A percentile compares a stretch with the other conserved stretches of the same genome.
phyloP scores from a whole-genome alignment of 2,888 invertebrate genomes.

The Leptura quadrifasciata region DNA sequence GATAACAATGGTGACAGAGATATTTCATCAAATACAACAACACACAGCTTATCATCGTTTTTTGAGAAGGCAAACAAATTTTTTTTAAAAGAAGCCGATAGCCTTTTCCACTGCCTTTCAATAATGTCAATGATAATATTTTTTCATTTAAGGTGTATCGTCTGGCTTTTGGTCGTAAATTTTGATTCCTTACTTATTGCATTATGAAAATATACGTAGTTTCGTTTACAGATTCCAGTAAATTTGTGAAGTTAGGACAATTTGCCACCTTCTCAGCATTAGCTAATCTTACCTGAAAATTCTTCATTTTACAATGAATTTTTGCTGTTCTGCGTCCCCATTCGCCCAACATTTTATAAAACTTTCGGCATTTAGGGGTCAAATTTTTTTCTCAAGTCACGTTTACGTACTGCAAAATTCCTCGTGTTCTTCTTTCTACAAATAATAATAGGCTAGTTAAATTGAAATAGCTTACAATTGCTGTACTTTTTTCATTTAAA shows the following conservation, averaged over 20 bases:
- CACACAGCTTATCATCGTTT: slow-evolving; percentile 6
- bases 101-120: slow-evolving; percentile 36
- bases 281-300: slow-evolving; percentile 17
- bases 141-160: slow-evolving; percentile 39
- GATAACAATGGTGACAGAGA: background rate
- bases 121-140: slow-evolving; percentile 35
- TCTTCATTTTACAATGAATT: slow-evolving; percentile 24
- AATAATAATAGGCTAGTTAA: background rate
- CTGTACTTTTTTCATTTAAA: background rate
- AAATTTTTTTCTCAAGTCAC: slow-evolving; percentile 23
- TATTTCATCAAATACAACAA: slow-evolving; percentile 7
- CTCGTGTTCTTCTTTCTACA: slow-evolving; percentile 22
- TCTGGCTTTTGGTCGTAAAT: background rate
- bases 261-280: slow-evolving; percentile 17
- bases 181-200: slow-evolving; percentile 9
- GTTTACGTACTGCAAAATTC: slow-evolving; percentile 24
- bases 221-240: slow-evolving; percentile 13
- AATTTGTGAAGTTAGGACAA: slow-evolving; percentile 13
- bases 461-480: background rate
- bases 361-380: slow-evolving; percentile 20
- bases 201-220: slow-evolving; percentile 17
- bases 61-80: slow-evolving; percentile 12
- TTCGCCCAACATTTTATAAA: slow-evolving; percentile 22
- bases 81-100: slow-evolving; percentile 33
- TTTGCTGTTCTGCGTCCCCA: slow-evolving; percentile 28